phyloP scores from a whole-genome alignment of 2,888 invertebrate genomes.

The Lasioglossum zephyrum region DNA sequence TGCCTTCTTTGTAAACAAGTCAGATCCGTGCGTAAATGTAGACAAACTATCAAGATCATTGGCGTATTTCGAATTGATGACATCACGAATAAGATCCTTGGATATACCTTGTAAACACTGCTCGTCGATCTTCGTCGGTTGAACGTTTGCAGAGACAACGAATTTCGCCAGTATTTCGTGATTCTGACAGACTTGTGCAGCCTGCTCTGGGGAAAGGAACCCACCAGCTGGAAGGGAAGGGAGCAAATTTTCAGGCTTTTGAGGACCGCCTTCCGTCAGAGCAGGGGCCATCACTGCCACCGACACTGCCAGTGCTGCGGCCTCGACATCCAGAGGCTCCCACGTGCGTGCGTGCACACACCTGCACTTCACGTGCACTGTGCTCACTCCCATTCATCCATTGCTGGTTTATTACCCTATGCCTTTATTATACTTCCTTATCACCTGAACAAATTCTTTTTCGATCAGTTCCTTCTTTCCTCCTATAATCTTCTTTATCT shows the following conservation, averaged over 20 bases:
- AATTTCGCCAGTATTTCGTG: constrained; percentile 83
- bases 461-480: constrained; percentile 5
- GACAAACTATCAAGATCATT: constrained; percentile 81
- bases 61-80: constrained; percentile 82
- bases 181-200: constrained; percentile 82
- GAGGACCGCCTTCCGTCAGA: constrained; percentile 90
- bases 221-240: constrained; percentile 81
- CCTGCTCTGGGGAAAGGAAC: constrained; percentile 83
- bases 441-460: constrained; percentile 10
- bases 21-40: constrained; percentile 75
- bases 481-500: constrained; percentile 5
- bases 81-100: constrained; percentile 83
- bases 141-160: constrained; percentile 83
- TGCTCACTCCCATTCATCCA: constrained; percentile 84
- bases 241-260: constrained; percentile 83
- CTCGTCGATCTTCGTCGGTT: constrained; percentile 82
- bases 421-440: constrained; percentile 34
- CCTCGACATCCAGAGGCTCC: constrained; percentile 84
- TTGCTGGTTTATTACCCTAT: constrained; percentile 69
- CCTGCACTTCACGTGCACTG: constrained; percentile 78
- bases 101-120: constrained; percentile 82
- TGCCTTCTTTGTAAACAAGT: constrained; percentile 74
- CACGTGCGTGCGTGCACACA: constrained; percentile 78
- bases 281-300: constrained; percentile 97
- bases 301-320: constrained; percentile 83